Evolutionary conservation across 2,888 invertebrate genomes (phyloP), one percentile per base, ranked within the genome.

Genomic region (Lochmaea crataegi): DNA sequence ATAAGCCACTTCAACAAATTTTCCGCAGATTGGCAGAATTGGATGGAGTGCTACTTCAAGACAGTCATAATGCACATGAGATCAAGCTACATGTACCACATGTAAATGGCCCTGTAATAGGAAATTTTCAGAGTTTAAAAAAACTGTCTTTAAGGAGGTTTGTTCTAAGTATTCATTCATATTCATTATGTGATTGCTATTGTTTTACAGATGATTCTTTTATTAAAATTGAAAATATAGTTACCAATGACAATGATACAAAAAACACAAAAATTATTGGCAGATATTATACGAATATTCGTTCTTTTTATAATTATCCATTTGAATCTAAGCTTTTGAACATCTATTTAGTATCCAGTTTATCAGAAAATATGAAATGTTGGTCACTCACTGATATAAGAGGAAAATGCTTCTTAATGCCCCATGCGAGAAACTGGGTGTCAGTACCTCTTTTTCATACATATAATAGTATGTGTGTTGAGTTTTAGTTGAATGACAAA

Each of bases 1-100:
- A 65, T 22, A 68, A 71, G 32, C 69, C 74, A 22, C 56, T 76
- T 4, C 41, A 41, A 41, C 41, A 41, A 41, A 41, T 41, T 41
- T 41, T 41, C 41, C 41, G 41, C 41, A 41, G 41, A 41, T 41
- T 41, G 41, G 41, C 41, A 41, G 41, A 41, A 41, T 41, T 41
- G 11, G 51, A 65, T 22, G 3, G 51, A 7, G 65, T 51, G n/a
- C 45, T 51, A 51, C 65, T 48, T 48, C 48, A 48, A 22, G 11
- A 48, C 51, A 51, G 26, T 51, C 1, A 48, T 48, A 65, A 65
- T 51, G 26, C 48, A 65, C 48, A 51, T 65, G 65, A 65, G 11
- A 51, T 65, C 18, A 51, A 51, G 32, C 51, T 65, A 51, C 6
- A 51, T 7, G 18, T 65, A 51, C 51, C 48, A 51, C 65, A 65